Base-by-base conservation (phyloP, 2,113 vertebrate species). In the Stegastes partitus region DNA sequence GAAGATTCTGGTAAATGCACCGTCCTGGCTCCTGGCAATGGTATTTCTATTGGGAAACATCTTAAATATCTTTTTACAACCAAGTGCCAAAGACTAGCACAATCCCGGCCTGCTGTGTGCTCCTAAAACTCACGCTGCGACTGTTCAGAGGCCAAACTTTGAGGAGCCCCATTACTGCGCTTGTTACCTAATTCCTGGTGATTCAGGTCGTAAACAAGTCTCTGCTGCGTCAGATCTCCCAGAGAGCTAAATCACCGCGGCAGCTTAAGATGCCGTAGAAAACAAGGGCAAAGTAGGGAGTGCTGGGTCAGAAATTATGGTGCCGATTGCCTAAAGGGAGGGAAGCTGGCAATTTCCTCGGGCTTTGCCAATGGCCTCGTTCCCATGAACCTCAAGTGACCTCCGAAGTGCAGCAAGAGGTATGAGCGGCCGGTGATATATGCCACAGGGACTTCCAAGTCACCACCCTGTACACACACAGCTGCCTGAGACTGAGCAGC, bases 371-470 rank as follows among this genome's bases (percentile, higher is more conserved):
- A 93, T 91, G 91, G 93, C 94, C 94, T 88, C 93, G 95, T 97
- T 97, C 96, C 95, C 96, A 97, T 97, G 96, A 97, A 97, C 96
- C 95, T 91, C 90, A 93, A 81, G 91, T 95, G 95, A 96, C 96
- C 96, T 96, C 81, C 67, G 64, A 84, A 87, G 86, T 87, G 90
- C 79, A 71, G 80, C 88, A 88, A 91, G 82, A 92, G 89, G 37
- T 67, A 74, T 21, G 47, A 55, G 59, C 58, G 86, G 85, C 79
- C 65, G 62, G 34, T 49, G 47, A 87, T 80, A 73, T 79, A 76
- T 44, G 59, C 50, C 70, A 63, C 25, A 39, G 0, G 1, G 51
- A 75, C 45, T 10, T 34, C 22, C 45, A 70, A 75, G 49, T 67
- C 50, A 50, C 62, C 86, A 74, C 68, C 70, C 51, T n/a, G 3